Base-by-base conservation (phyloP, 2,888 invertebrate genomes). In the Drosophila cyrtoloma region DNA sequence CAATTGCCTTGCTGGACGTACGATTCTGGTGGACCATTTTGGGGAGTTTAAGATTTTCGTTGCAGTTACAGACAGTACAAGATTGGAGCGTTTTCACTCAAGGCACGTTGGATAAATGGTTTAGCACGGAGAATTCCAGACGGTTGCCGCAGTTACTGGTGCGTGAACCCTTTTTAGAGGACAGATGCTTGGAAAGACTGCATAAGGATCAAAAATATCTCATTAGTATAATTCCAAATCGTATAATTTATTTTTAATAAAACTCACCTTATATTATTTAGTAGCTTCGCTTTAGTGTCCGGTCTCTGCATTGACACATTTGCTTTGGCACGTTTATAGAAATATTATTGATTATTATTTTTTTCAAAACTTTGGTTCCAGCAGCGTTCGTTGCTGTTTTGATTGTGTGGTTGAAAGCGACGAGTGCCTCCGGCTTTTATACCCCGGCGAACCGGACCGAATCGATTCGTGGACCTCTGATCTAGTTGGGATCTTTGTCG, bases 61-160 rank as follows among this genome's bases (percentile, higher is more conserved):
- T 62, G 35, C 66, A 70, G 65, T 63, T 72, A 62, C 67, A 79
- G 58, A 44, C 63, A 28, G 42, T 73, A 53, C 30, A 42, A 16
- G 39, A 16, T n/a, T 26, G 30, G 1, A 16, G 52, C 35, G 63
- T 28, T 22, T 14, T 12, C 22, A 60, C 65, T 96, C 97, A 97
- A 84, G 97, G 97, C 78, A 97, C 97, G 96, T 96, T 97, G 93
- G 97, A 97, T 60, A 97, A 94, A 92, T 96, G 96, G 59, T 97
- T 97, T 57, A 97, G 95, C 52, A 97, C 97, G 91, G 96, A 95
- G 93, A 97, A 96, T 95, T 97, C 97, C 94, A 97, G 94, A 71
- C 96, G 95, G 94, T 97, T 97, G 83, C 96, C 97, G 93, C 97
- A 95, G 94, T 97, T 97, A 84, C 97, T 97, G 83, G 96, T 95